Percentiles rank a stretch among this genome's conserved stretches.
These are phyloP conservation scores for Ochotona curzoniae DNA, from an alignment of 2,113 vertebrate species.

Conservation along the genomic window DNA sequence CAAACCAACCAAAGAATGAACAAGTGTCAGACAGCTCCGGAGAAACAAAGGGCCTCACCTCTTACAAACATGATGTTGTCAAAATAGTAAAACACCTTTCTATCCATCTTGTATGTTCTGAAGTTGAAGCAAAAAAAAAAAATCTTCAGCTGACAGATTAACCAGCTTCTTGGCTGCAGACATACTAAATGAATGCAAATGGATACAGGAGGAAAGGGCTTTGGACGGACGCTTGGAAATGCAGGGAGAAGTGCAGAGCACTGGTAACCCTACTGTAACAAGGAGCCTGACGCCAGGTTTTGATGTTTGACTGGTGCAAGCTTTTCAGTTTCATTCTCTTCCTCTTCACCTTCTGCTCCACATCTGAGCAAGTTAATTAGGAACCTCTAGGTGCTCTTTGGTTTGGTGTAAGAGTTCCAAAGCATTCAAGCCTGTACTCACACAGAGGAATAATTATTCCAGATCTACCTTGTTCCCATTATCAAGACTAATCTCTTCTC, in stretches of 20 bases:
- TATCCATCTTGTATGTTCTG: background rate
- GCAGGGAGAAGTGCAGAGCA: conserved; percentile 6
- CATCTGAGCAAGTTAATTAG: background rate
- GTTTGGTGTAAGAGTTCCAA: background rate
- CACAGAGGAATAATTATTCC: background rate
- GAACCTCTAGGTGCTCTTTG: background rate
- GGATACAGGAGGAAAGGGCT: background rate
- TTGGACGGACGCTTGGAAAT: background rate
- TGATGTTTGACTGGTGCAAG: background rate
- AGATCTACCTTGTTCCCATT: background rate
- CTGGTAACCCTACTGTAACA: background rate
- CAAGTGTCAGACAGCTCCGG: background rate
- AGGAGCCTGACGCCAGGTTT: background rate
- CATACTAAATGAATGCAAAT: conserved; percentile 17
- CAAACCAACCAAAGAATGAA: background rate
- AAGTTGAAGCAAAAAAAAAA: conserved; percentile 4
- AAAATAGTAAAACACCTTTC: background rate
- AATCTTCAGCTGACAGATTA: background rate
- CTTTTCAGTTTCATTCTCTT: background rate
- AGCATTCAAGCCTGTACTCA: background rate
- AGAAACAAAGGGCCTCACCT: background rate
- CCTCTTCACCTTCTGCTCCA: background rate
- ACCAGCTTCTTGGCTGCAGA: background rate
- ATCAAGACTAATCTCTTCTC: background rate
- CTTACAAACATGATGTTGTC: background rate